phyloP scores from a whole-genome alignment of 23 tunicate genomes.

The Trididemnum nubilum region DNA sequence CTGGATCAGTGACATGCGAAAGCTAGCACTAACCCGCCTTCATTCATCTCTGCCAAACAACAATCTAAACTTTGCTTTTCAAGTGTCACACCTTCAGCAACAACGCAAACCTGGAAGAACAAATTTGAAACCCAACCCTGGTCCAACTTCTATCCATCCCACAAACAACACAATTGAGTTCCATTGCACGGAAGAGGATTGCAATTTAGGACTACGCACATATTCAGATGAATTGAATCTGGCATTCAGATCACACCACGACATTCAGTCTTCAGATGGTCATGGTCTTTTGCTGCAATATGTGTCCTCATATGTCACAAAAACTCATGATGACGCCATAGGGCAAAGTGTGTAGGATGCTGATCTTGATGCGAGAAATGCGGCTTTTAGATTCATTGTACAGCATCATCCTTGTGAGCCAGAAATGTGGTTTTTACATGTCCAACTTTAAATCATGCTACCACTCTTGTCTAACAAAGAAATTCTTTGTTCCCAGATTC shows the following conservation, averaged over 20 bases:
- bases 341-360: not conserved
- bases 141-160: no score
- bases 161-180: no score
- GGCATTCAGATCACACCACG: not conserved
- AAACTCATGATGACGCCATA: not conserved
- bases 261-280: not conserved
- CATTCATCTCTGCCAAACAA: no score
- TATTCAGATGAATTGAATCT: not conserved
- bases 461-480: not conserved
- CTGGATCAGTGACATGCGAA: no score
- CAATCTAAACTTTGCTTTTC: no score
- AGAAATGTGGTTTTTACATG: not conserved
- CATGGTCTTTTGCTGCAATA: not conserved
- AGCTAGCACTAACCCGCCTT: no score
- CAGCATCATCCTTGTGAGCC: not conserved
- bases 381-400: not conserved
- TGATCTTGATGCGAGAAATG: not conserved
- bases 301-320: not conserved
- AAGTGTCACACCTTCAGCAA: no score
- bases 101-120: no score
- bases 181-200: no score
- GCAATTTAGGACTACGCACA: no score
- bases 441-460: not conserved
- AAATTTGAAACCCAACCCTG: no score
- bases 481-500: not conserved